phyloP scores from a whole-genome alignment of 2,797 vertebrate genomes.

The Pseudochromis fuscus region DNA sequence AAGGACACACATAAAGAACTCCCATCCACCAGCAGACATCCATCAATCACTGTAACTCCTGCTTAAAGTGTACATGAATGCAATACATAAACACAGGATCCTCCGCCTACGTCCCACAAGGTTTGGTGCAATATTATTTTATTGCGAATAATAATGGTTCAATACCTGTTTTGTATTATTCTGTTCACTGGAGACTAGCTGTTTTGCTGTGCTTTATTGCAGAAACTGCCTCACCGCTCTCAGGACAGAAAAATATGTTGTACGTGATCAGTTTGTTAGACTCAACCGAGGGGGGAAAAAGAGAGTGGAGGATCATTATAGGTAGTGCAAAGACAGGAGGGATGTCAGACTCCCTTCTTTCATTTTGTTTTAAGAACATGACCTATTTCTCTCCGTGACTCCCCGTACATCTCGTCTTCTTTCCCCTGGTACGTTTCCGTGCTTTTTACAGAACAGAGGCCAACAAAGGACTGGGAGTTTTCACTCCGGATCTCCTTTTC shows the following conservation, averaged over 20 bases:
- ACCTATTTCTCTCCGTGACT: slow-evolving; percentile 79
- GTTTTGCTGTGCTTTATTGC: slow-evolving; percentile 52
- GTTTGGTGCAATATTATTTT: slow-evolving; percentile 49
- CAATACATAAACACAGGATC: slow-evolving; percentile 31
- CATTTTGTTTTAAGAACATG: slow-evolving; percentile 77
- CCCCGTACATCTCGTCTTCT: slow-evolving; percentile 69
- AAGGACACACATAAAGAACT: slow-evolving; percentile 1
- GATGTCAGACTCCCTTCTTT: slow-evolving; percentile 68
- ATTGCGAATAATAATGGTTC: slow-evolving; percentile 52
- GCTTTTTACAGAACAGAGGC: slow-evolving; percentile 76
- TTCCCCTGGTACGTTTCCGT: slow-evolving; percentile 68
- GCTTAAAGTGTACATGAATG: slow-evolving; percentile 21
- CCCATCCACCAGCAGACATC: slow-evolving; percentile 12
- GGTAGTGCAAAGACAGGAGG: slow-evolving; percentile 52
- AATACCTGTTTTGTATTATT: slow-evolving; percentile 37
- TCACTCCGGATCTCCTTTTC: slow-evolving; percentile 82
- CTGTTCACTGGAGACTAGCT: slow-evolving; percentile 38
- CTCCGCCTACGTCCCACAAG: slow-evolving; percentile 36
- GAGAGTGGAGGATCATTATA: slow-evolving; percentile 55
- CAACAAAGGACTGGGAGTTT: slow-evolving; percentile 79
- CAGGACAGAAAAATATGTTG: slow-evolving; percentile 37
- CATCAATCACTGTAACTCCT: slow-evolving; percentile 20
- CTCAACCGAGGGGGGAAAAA: slow-evolving; percentile 7
- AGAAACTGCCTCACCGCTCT: slow-evolving; percentile 22
- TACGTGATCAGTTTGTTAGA: slow-evolving; percentile 47